Percentiles rank a stretch among this genome's conserved stretches.
phyloP scores from a whole-genome alignment of 2,797 vertebrate species.

The Glossophaga mutica region DNA sequence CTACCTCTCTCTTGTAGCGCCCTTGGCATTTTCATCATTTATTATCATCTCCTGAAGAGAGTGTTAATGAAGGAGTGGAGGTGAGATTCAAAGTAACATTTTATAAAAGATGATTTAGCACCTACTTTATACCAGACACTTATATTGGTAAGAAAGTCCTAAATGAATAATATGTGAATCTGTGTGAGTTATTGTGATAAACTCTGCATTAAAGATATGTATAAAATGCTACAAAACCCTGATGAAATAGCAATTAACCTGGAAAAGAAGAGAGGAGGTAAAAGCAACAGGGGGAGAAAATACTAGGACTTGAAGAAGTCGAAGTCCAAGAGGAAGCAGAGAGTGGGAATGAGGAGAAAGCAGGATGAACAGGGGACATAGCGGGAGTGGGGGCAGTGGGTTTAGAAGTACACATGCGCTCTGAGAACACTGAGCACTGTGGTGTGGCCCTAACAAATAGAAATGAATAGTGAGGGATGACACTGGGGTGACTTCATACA shows the following conservation, averaged over 20 bases:
- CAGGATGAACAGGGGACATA: neutral
- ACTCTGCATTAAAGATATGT: neutral
- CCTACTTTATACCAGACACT: neutral
- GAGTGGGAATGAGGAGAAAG: neutral
- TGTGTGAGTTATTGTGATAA: neutral
- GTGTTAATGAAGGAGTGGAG: neutral
- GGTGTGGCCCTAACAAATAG: neutral
- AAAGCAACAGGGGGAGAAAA: neutral
- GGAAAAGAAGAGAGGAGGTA: neutral
- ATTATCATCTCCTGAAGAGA: neutral
- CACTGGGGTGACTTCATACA: neutral
- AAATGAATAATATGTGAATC: neutral
- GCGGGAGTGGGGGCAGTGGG: neutral
- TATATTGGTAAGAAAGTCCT: neutral
- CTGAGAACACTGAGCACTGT: too few relatives aligned
- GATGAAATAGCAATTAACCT: neutral
- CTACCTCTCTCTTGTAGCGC: neutral
- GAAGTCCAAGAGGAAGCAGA: neutral
- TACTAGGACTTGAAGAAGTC: neutral
- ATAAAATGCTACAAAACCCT: neutral
- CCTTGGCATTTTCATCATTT: neutral
- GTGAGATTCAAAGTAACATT: slow-evolving; percentile 23
- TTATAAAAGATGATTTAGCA: neutral
- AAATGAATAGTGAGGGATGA: neutral
- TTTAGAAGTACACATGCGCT: neutral